phyloP scores from a whole-genome alignment of 2,113 vertebrate genomes.

The Monarcha castaneiventris region DNA sequence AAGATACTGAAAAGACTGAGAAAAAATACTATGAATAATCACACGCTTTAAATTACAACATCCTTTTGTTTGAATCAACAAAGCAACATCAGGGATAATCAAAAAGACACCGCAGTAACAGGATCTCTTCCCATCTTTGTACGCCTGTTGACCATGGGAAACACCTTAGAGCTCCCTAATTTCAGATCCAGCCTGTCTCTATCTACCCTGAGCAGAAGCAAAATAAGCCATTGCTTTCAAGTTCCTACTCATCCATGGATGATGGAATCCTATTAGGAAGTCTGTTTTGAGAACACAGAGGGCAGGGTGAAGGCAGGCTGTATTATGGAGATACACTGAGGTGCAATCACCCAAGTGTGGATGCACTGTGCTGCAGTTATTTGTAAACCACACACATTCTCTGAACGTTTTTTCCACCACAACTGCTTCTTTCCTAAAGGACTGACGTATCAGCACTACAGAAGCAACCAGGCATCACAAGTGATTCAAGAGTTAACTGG shows the following conservation, averaged over 20 bases:
- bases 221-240: not conserved
- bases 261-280: not conserved
- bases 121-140: not conserved
- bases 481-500: not conserved
- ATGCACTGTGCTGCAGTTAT: not conserved
- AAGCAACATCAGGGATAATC: not conserved
- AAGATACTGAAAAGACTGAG: not conserved
- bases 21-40: not conserved
- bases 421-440: not conserved
- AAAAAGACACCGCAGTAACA: not conserved
- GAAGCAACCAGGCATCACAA: not conserved
- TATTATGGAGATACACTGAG: fast-evolving
- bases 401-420: not conserved
- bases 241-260: not conserved
- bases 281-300: not conserved
- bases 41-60: not conserved
- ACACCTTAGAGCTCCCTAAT: not conserved
- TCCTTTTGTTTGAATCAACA: not conserved
- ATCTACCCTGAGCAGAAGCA: not conserved
- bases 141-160: not conserved
- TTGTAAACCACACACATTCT: not conserved
- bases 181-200: not conserved
- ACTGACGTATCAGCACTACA: not conserved
- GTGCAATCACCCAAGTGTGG: not conserved
- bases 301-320: not conserved